Base-by-base conservation (phyloP, 2,113 vertebrate genomes). In the Cariama cristata region DNA sequence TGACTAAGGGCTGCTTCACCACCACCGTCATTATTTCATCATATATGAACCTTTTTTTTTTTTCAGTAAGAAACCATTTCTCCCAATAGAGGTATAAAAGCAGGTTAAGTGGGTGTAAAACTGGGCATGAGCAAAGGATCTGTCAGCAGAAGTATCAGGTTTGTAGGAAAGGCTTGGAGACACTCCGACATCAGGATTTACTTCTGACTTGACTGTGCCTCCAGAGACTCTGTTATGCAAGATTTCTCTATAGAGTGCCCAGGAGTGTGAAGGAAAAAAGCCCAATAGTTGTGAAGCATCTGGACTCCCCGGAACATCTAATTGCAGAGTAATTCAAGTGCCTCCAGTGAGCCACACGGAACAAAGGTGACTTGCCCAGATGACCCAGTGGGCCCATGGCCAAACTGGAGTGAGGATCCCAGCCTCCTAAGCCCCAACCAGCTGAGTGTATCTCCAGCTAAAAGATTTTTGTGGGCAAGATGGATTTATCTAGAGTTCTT, bases 1-100 rank as follows among this genome's bases (percentile, higher is more conserved):
- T 98, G 97, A 96, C 95, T 97, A 88, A 97, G 68, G 53, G 49
- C 64, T 95, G 86, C 80, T 73, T 94, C 93, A 89, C 50, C 79
- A 35, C 38, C 13, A 71, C 35, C 7, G 6, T 63, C 88, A 62
- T 49, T 79, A 90, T 77, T 94, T 66, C 88, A 85, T 85, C 83
- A 75, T 4, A 23, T 4, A 3, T 32, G 35, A 72, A 33, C 10
- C 8, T 27, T 53, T 23, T 28, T 9, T 52, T 59, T 45, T 52
- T 33, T 21, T 11, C 14, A n/a, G 14, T 71, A 66, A 83, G 83
- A 83, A 90, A 55, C 28, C 23, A 7, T 88, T 91, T 86, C 49
- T 72, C 74, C 87, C 58, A 47, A 26, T 5, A 60, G 64, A 44
- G n/a, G 24, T 28, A 66, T 42, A 42, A 89, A 83, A 50, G 6